Conservation (phyloP, 2,113 vertebrate genomes). For the Oxyura jamaicensis region DNA sequence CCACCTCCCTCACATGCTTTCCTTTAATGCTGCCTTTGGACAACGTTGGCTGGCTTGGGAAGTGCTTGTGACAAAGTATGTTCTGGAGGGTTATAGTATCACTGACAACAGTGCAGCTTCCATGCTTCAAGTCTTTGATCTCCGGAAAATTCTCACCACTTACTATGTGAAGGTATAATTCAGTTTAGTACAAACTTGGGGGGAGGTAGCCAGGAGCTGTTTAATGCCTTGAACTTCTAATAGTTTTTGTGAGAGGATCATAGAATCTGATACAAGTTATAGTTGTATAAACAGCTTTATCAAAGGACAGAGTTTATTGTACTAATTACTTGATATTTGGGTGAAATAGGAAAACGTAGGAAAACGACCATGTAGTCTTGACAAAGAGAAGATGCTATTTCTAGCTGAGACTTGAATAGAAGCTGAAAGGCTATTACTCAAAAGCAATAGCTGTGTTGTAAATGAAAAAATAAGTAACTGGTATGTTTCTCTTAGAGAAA, state of each 20-base stretch:
- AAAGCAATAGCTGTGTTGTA: background rate
- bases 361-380: no score
- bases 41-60: constrained; percentile 92
- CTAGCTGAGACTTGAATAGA: background rate
- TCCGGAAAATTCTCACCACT: constrained; percentile 88
- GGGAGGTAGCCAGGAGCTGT: background rate
- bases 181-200: fast-evolving
- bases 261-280: background rate
- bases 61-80: constrained; percentile 89
- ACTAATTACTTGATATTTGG: background rate
- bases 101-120: constrained; percentile 90
- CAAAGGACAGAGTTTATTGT: background rate
- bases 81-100: constrained; percentile 90
- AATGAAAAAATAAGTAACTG: background rate
- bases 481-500: background rate
- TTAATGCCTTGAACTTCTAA: fast-evolving
- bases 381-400: background rate
- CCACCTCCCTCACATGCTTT: constrained; percentile 86
- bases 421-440: background rate
- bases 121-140: constrained; percentile 91
- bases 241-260: background rate
- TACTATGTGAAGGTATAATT: constrained; percentile 87
- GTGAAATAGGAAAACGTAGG: background rate
- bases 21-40: constrained; percentile 87
- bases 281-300: background rate